Conservation (phyloP, 2,888 invertebrate genomes). For the Limnephilus auricula region DNA sequence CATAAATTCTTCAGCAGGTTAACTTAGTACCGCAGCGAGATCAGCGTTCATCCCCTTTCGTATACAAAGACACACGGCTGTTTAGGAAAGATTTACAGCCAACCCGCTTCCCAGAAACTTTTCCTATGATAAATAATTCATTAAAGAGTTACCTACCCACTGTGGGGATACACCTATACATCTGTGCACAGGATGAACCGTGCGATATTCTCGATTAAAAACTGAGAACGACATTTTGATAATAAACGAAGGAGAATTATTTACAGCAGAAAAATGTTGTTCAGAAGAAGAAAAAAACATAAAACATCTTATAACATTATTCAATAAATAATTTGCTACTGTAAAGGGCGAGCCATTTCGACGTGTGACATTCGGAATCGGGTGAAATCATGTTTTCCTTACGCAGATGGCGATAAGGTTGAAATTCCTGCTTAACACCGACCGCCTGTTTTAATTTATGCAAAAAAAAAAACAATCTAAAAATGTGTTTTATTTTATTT, state of each 20-base stretch:
- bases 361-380: no score
- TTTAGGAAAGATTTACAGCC: slow-evolving; percentile 41
- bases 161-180: background rate
- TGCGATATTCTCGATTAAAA: background rate
- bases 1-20: slow-evolving; percentile 21
- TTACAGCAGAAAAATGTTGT: background rate
- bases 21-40: background rate
- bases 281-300: no score
- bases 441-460: no score
- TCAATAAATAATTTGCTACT: no score
- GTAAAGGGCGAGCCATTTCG: no score
- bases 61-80: slow-evolving; percentile 19
- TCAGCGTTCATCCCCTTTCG: background rate
- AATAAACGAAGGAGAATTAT: background rate
- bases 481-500: no score
- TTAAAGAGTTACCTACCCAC: slow-evolving; percentile 26
- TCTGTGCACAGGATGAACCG: background rate
- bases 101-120: slow-evolving; percentile 21
- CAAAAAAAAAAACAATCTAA: no score
- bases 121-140: slow-evolving; percentile 51
- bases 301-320: no score
- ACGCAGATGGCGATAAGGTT: no score
- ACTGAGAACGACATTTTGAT: background rate
- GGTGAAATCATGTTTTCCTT: no score
- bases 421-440: no score